Conservation (phyloP, 2,888 invertebrate genomes). For the Eilema sororculum region DNA sequence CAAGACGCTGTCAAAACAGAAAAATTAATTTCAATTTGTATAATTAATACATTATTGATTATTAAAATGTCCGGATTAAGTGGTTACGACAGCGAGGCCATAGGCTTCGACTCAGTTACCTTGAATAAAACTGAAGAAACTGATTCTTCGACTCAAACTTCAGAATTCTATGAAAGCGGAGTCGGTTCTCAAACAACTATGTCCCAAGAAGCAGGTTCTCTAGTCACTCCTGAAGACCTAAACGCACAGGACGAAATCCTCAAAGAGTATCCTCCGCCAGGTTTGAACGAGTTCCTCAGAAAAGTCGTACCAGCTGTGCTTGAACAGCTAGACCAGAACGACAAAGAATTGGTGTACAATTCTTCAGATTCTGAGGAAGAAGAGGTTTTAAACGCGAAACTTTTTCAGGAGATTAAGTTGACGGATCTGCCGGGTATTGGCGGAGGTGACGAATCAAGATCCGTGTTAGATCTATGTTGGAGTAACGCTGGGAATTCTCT, state of each 20-base stretch:
- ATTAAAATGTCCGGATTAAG: slow-evolving; percentile 72
- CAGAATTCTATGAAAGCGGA: slow-evolving; percentile 62
- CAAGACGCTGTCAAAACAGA: neutral
- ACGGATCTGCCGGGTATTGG: slow-evolving; percentile 57
- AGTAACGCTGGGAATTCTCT: slow-evolving; percentile 74
- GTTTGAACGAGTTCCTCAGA: slow-evolving; percentile 73
- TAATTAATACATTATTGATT: slow-evolving; percentile 4
- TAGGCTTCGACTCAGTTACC: slow-evolving; percentile 72
- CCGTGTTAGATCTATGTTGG: slow-evolving; percentile 71
- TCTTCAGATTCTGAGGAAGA: slow-evolving; percentile 81
- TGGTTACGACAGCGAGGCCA: slow-evolving; percentile 75
- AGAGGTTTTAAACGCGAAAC: slow-evolving; percentile 63
- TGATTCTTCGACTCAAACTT: slow-evolving; percentile 68
- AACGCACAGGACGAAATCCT: slow-evolving; percentile 58
- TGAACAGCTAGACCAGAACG: slow-evolving; percentile 71
- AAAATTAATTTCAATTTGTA: slow-evolving; percentile 14
- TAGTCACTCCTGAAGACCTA: slow-evolving; percentile 63
- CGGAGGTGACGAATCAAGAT: slow-evolving; percentile 66
- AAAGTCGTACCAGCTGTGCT: slow-evolving; percentile 75
- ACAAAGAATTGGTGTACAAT: slow-evolving; percentile 57
- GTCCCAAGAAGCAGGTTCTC: slow-evolving; percentile 62
- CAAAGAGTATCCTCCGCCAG: slow-evolving; percentile 68
- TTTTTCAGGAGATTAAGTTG: slow-evolving; percentile 70
- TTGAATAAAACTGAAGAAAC: slow-evolving; percentile 55
- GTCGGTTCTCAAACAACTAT: slow-evolving; percentile 65